Conservation (phyloP, 2,888 invertebrate species). For the Limnephilus rhombicus region DNA sequence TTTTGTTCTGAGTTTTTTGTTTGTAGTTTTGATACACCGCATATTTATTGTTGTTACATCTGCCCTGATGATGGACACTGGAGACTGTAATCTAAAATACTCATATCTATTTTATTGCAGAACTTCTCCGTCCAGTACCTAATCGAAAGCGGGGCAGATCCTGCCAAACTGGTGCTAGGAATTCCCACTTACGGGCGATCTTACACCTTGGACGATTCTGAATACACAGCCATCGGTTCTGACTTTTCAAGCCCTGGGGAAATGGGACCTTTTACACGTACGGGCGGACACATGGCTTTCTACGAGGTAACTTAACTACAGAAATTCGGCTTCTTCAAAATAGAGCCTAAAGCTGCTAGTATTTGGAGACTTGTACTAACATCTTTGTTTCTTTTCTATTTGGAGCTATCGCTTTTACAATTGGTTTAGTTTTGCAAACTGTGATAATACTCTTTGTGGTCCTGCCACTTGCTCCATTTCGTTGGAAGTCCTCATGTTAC, state of each 20-base stretch:
- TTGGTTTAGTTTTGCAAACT: not conserved
- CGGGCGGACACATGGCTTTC: constrained; percentile 89
- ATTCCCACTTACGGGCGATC: constrained; percentile 88
- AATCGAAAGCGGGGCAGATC: not conserved
- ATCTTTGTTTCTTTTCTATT: not conserved
- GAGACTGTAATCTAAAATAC: no score
- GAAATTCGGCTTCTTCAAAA: not conserved
- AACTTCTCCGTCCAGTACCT: constrained; percentile 82
- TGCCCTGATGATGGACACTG: no score
- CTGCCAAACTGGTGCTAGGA: constrained; percentile 81
- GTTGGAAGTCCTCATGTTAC: not conserved
- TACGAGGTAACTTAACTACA: constrained; percentile 82
- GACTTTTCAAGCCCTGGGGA: constrained; percentile 88
- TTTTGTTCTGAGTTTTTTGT: no score
- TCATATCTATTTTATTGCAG: constrained; percentile 71
- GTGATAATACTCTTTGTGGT: not conserved
- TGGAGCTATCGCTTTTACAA: not conserved
- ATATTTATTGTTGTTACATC: no score
- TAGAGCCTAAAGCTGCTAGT: not conserved
- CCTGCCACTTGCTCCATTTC: not conserved
- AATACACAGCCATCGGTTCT: constrained; percentile 82
- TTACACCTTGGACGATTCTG: constrained; percentile 76
- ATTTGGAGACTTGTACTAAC: not conserved
- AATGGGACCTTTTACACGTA: constrained; percentile 87
- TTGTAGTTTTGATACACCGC: no score